A percentile compares a stretch with the other conserved stretches of the same genome.
phyloP scores from a whole-genome alignment of 2,888 invertebrate species.

The Conistra vaccinii region DNA sequence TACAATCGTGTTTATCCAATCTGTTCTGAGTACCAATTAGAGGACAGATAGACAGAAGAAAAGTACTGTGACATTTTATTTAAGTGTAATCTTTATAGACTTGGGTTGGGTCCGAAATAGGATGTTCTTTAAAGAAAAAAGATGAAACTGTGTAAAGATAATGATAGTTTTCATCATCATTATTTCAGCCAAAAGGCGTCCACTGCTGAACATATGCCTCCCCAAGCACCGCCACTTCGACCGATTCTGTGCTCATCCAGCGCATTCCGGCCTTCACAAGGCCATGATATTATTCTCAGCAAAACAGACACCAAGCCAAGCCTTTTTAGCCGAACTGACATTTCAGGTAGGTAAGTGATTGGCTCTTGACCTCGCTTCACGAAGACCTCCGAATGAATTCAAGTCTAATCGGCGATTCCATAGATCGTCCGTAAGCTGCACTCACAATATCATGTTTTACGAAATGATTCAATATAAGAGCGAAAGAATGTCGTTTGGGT shows the following conservation, averaged over 20 bases:
- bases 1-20: slow-evolving; percentile 12
- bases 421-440: neutral
- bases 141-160: neutral
- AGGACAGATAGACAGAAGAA: neutral
- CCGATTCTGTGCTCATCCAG: too few relatives aligned
- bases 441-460: neutral
- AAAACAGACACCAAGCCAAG: neutral
- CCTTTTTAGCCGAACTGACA: slow-evolving; percentile 11
- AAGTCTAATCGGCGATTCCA: neutral
- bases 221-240: too few relatives aligned
- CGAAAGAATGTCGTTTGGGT: slow-evolving; percentile 37
- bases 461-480: neutral
- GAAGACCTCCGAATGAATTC: neutral
- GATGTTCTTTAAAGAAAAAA: neutral
- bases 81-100: too few relatives aligned
- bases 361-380: slow-evolving; percentile 11
- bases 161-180: too few relatives aligned
- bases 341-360: slow-evolving; percentile 40
- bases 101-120: neutral
- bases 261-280: too few relatives aligned
- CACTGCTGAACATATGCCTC: too few relatives aligned
- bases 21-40: neutral
- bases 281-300: too few relatives aligned
- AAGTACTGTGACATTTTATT: neutral
- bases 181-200: too few relatives aligned